Evolutionary conservation across 1,140 invertebrate species (phyloP).

Genomic region (Drosophila aff.): DNA sequence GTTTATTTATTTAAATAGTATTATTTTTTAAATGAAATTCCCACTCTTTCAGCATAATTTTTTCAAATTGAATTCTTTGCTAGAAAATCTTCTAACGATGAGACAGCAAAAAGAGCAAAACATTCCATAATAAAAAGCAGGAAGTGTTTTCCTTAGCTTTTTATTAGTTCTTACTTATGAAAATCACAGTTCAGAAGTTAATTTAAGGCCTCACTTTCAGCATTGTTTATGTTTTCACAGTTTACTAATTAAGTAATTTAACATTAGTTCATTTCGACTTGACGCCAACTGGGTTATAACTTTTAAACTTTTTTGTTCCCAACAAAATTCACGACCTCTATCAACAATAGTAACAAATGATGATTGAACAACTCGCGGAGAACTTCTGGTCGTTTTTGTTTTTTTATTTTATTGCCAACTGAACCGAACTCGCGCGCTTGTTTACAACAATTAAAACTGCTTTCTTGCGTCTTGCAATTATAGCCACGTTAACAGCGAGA

Average conservation of each 20-base stretch:
- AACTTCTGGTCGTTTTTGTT: slow-evolving; percentile 10
- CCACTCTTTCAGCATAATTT: slow-evolving; percentile 1
- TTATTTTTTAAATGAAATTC: neutral
- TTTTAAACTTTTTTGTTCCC: neutral
- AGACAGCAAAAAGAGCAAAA: slow-evolving; percentile 8
- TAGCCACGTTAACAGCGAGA: slow-evolving; percentile 72
- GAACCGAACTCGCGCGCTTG: slow-evolving; percentile 72
- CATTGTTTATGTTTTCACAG: slow-evolving; percentile 1
- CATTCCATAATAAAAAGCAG: slow-evolving; percentile 60
- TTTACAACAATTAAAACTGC: slow-evolving; percentile 77
- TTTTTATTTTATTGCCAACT: slow-evolving; percentile 28
- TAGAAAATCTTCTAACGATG: neutral
- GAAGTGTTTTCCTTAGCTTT: slow-evolving; percentile 41
- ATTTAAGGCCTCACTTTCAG: neutral
- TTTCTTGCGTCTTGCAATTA: slow-evolving; percentile 66
- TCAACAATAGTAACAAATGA: slow-evolving; percentile 43
- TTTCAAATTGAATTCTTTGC: neutral
- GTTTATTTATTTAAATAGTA: too few species aligned
- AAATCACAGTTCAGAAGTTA: neutral
- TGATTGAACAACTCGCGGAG: slow-evolving; percentile 30
- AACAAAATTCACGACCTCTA: slow-evolving; percentile 48
- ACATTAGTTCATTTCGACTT: neutral
- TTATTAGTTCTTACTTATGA: slow-evolving; percentile 9
- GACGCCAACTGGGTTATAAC: neutral
- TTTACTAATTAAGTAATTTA: slow-evolving; percentile 1